A percentile compares a stretch with the other conserved stretches of the same genome.
Evolutionary conservation across 1,140 invertebrate species (phyloP).

Genomic region (Nephila pilipes): DNA sequence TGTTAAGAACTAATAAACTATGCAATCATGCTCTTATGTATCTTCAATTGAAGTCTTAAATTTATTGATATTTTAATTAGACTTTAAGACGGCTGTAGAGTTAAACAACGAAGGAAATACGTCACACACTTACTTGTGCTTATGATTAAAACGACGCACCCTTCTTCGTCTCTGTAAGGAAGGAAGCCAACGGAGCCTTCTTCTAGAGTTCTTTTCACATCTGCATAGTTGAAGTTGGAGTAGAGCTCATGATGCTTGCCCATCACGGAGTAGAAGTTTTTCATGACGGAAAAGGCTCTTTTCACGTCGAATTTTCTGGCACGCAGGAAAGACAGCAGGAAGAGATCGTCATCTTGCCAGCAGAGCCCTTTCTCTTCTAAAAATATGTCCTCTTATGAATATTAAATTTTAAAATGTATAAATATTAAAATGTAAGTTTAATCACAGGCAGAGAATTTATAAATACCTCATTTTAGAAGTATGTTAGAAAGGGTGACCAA

Average conservation of each 20-base stretch:
- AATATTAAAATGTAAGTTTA: no score
- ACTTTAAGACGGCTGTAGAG: no score
- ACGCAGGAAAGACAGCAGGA: conserved; percentile 90
- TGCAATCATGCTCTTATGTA: no score
- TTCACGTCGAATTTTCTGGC: conserved; percentile 90
- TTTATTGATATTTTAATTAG: no score
- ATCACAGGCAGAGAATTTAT: no score
- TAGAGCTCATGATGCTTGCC: conserved; percentile 84
- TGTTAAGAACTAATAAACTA: no score
- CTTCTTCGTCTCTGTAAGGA: conserved; percentile 87
- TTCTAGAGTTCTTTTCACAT: not conserved
- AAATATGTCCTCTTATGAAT: not conserved
- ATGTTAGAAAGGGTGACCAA: no score
- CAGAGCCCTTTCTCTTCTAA: conserved; percentile 53
- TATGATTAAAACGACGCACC: conserved; percentile 83
- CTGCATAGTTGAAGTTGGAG: conserved; percentile 25
- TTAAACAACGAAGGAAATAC: no score
- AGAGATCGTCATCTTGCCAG: conserved; percentile 86
- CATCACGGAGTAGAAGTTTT: conserved; percentile 89
- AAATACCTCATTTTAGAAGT: no score
- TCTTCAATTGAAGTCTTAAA: no score
- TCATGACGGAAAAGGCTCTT: conserved; percentile 88
- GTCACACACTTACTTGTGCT: conserved; percentile 29
- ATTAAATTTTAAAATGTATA: no score
- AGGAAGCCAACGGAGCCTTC: conserved; percentile 89